Base-by-base conservation (phyloP, 2,888 invertebrate genomes). In the Dynastes tityus region DNA sequence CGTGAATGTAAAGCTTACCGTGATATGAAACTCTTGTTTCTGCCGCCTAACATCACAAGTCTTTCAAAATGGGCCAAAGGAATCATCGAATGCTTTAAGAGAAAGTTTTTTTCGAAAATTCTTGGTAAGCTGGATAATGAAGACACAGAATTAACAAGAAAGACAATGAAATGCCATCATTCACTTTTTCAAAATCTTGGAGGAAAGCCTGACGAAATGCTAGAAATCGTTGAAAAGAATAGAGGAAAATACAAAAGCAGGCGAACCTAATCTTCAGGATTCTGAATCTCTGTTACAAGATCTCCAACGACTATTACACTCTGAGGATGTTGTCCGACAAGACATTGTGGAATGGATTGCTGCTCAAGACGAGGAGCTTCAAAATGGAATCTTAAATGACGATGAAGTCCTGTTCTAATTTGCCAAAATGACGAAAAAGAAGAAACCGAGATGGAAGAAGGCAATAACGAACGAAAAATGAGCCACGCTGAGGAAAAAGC, bases 1-100 rank as follows among this genome's bases (percentile, higher is more conserved):
- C 40, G 27, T 22, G 45, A 65, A 77, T 70, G 45, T 37, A 13
- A 27, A 29, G 45, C 37, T 11, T 61, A 4, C n/a, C 11, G 53
- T 73, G 45, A 58, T 13, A 76, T 65, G 29, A 76, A 76, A 37
- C 27, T 64, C 3, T 37, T 65, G 22, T 65, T 75, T 68, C 64
- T 78, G 32, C 49, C 74, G 58, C 74, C 68, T 27, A 79, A 79
- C 51, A 49, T 73, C 11, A 51, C 8, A 64, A 51, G 29, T 11
- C 8, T 76, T 55, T 27, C 13, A 9, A 70, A 55, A 77, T 77
- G 68, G 70, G 67, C 27, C 73, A 78, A 63, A 65, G 9, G 22
- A 22, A 22, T 22, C 22, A 22, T 22, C 22, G 22, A 22, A 22
- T 22, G 22, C 22, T 22, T 22, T 22, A 22, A 22, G 22, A 22